Evolutionary conservation across 2,888 invertebrate genomes (phyloP), one percentile per base, ranked within the genome.

Genomic region (Calephelis perditalis): DNA sequence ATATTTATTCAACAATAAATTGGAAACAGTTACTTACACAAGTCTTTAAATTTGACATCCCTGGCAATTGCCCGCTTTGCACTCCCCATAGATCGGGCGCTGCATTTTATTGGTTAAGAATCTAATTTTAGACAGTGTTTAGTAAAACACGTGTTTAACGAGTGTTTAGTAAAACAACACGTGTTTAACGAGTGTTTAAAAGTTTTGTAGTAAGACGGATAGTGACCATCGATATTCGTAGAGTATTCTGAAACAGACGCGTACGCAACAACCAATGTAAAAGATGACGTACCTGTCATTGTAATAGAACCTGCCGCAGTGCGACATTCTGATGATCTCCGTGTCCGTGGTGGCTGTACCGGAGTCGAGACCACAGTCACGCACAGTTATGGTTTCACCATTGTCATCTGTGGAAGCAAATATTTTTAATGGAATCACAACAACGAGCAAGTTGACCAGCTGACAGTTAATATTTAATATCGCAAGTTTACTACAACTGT

Each of bases 291-390:
- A 97, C 96, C 95, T 94, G 70, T 95, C 94, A 72, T 97, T 94
- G 76, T 96, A 98, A 80, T 95, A 96, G 87, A 99, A 98, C 70
- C 96, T 93, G 43, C 99, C 99, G 80, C 99, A 99, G 82, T 99
- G 98, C n/a, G 97, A 97, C 96, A 98, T 97, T 68, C 99, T 92
- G 59, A 98, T 96, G 64, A 99, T 95, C 91, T 99, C 99, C 0
- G 98, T 98, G 84, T 99, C 98, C 0, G 98, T 97, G 60, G 98
- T 99, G 57, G 96, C 93, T 0, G 98, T 97, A 2, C 99, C 98
- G 69, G 98, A 98, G 89, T 99, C 99, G 71, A 98, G 91, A 0
- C 98, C 98, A 86, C 99, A 99, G 61, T 96, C 96, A 26, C 99
- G 92, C n/a, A 99, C 95, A 5, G 96, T 95, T 72, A 98, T 94